Conservation (phyloP, 2,113 vertebrate genomes). For the Perca schrenkii region DNA sequence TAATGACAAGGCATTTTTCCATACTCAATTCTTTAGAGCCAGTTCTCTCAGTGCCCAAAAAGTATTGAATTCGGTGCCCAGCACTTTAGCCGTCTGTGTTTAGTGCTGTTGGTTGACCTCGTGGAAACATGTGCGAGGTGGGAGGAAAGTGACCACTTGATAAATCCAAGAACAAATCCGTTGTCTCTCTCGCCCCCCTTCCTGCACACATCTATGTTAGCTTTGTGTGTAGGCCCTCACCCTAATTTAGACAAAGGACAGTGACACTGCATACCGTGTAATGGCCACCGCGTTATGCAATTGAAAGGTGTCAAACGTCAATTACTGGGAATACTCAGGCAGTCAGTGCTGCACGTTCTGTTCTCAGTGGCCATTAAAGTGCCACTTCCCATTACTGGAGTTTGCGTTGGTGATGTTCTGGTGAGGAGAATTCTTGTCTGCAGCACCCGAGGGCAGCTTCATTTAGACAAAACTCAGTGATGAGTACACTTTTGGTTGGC, state of each 20-base stretch:
- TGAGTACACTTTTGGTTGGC: neutral
- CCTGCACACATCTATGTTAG: neutral
- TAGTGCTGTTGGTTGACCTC: neutral
- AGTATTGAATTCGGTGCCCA: too few relatives aligned
- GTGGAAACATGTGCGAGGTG: conserved; percentile 17
- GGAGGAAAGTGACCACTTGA: conserved; percentile 20
- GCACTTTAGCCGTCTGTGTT: neutral
- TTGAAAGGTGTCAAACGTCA: neutral
- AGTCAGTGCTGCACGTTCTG: neutral
- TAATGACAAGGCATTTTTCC: too few relatives aligned
- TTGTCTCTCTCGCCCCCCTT: neutral
- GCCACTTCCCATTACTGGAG: conserved; percentile 18
- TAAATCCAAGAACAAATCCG: conserved; percentile 3
- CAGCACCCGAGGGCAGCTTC: conserved; percentile 19
- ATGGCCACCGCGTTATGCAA: neutral
- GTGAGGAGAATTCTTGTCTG: neutral
- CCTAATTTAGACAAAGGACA: neutral
- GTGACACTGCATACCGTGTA: neutral
- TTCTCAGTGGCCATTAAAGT: conserved; percentile 5
- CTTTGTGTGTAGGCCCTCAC: neutral
- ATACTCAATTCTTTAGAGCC: too few relatives aligned
- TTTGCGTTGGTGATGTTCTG: neutral
- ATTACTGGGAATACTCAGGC: neutral
- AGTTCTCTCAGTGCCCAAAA: too few relatives aligned
- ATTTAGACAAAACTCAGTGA: neutral